Evolutionary conservation across 2,888 invertebrate genomes (phyloP), one percentile per base, ranked within the genome.

Genomic region (Stenurella melanura): DNA sequence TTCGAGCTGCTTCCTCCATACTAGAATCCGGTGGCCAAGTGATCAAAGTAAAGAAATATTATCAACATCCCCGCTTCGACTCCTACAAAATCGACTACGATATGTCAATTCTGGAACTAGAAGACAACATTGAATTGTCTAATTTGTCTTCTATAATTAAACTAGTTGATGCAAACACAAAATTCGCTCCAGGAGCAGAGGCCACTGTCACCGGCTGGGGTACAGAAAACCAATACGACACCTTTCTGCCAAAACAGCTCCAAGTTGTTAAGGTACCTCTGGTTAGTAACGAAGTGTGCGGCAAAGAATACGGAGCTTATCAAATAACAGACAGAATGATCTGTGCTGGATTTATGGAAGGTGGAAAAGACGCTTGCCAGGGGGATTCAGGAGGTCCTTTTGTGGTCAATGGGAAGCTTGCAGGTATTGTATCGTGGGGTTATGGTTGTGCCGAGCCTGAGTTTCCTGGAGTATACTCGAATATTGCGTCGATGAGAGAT

Each of bases 261-360:
- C 76, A 78, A 56, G 75, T 80, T 11, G 80, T 79, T 2, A 76
- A 80, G 58, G 81, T 83, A 19, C 82, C 82, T 6, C 61, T 82
- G 10, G 38, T 83, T 11, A 74, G 64, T 56, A 75, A 72, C 19
- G 57, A 17, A 12, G 74, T 76, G 9, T 83, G 83, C 42, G 15
- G 19, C 42, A 57, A 64, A n/a, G 21, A 10, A 18, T 73, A 73
- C 26, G 66, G 67, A 5, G 12, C 0, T 2, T 87, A 90, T 0
- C 12, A 18, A 34, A 88, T 93, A 68, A 91, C 92, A 0, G 85
- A 86, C 67, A 90, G 92, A 82, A 93, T 93, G 93, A 90, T 93
- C 85, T 93, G 93, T 83, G 93, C 92, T 0, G 93, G 93, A 54
- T 91, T 91, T 82, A 90, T 91, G 81, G 88, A 91, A 18, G 90